These are phyloP conservation scores for Encarsia formosa DNA, from an alignment of 2,888 invertebrate genomes.

Conservation along the genomic window DNA sequence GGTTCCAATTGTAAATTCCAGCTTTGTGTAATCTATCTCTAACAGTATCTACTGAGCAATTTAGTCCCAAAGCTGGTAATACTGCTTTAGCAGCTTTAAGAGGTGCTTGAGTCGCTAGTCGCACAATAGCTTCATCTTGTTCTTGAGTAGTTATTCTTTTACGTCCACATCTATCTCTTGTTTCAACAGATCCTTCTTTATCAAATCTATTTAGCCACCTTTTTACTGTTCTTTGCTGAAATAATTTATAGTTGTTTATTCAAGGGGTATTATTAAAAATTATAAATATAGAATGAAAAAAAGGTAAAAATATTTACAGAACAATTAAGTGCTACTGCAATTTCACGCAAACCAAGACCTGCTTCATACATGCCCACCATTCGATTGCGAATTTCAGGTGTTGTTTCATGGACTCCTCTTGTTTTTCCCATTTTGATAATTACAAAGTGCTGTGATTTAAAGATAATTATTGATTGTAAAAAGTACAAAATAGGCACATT, in stretches of 20 bases:
- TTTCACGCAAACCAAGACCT: constrained; percentile 46
- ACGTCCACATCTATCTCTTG: constrained; percentile 47
- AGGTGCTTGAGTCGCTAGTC: constrained; percentile 46
- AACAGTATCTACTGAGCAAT: constrained; percentile 48
- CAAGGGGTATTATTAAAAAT: background rate
- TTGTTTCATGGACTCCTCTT: constrained; percentile 49
- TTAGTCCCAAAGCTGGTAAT: constrained; percentile 47
- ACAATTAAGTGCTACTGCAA: constrained; percentile 47
- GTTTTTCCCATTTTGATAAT: constrained; percentile 50
- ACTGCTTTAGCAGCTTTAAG: constrained; percentile 49
- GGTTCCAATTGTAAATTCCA: constrained; percentile 50
- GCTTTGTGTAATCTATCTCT: constrained; percentile 48
- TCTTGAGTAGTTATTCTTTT: constrained; percentile 47
- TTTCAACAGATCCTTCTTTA: constrained; percentile 48
- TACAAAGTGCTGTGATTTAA: too few relatives aligned
- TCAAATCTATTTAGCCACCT: constrained; percentile 49
- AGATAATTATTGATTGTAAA: too few relatives aligned
- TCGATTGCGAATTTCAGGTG: constrained; percentile 47
- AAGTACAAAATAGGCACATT: too few relatives aligned
- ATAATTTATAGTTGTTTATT: constrained; percentile 1
- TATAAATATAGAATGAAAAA: background rate
- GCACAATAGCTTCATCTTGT: constrained; percentile 47
- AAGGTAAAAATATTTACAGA: constrained; percentile 36
- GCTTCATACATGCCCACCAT: constrained; percentile 51
- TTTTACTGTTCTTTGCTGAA: constrained; percentile 48